A percentile compares a stretch with the other conserved stretches of the same genome.
Conservation (phyloP, 2,888 invertebrate genomes). For the Eristalis tenax region DNA sequence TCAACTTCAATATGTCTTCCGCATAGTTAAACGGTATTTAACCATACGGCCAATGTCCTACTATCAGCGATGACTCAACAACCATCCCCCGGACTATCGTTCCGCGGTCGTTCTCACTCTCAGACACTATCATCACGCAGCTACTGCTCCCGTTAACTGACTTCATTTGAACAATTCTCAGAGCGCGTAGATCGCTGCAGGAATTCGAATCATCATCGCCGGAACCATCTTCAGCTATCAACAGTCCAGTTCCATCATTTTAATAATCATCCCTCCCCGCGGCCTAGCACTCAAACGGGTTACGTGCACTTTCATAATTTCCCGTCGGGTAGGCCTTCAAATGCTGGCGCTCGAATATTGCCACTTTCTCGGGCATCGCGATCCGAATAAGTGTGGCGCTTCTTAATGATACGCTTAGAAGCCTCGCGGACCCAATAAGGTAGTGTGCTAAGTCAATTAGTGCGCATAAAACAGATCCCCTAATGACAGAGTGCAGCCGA, state of each 20-base stretch:
- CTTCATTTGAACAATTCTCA: neutral
- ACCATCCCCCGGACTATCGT: too few relatives aligned
- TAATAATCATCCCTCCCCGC: neutral
- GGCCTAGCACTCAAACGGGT: slow-evolving; percentile 29
- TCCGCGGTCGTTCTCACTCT: neutral
- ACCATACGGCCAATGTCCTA: neutral
- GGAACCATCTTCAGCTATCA: neutral
- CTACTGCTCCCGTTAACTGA: neutral
- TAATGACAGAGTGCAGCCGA: slow-evolving; percentile 64
- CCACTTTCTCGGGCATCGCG: slow-evolving; percentile 49
- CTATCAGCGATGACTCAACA: neutral
- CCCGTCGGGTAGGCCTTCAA: slow-evolving; percentile 40
- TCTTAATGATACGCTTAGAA: slow-evolving; percentile 68
- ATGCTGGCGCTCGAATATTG: slow-evolving; percentile 59
- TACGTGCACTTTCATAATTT: slow-evolving; percentile 23
- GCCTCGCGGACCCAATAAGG: slow-evolving; percentile 68
- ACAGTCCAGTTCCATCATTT: neutral
- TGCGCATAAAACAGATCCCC: slow-evolving; percentile 69
- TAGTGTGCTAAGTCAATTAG: slow-evolving; percentile 72
- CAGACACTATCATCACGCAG: neutral
- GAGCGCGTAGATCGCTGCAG: neutral
- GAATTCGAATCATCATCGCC: neutral
- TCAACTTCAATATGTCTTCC: too few relatives aligned
- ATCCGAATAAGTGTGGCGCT: slow-evolving; percentile 63
- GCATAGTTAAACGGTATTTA: too few relatives aligned